Conservation (phyloP, 2,113 vertebrate species). For the Centropus unirufus region DNA sequence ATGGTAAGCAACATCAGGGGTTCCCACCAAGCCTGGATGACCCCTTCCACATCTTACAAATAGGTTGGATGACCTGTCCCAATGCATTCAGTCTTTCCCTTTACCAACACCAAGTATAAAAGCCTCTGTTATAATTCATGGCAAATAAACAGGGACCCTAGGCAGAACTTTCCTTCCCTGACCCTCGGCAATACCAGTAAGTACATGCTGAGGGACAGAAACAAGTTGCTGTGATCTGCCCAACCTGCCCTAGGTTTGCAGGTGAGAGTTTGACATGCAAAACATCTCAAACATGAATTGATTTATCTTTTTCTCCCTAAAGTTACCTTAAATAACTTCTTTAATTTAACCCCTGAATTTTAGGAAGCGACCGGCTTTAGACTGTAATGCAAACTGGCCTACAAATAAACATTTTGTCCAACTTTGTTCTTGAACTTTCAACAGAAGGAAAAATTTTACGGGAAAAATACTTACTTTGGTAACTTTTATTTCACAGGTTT, state of each 20-base stretch:
- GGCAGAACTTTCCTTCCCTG: not conserved
- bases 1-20: constrained; percentile 71
- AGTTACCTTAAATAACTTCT: not conserved
- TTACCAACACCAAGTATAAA: not conserved
- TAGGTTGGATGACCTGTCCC: not conserved
- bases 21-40: not conserved
- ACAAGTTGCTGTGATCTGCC: not conserved
- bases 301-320: not conserved
- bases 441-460: too few relatives aligned
- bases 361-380: not conserved
- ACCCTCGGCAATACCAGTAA: not conserved
- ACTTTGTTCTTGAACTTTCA: not conserved
- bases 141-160: not conserved
- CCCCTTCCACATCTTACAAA: not conserved
- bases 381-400: not conserved
- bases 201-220: not conserved
- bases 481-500: constrained; percentile 71
- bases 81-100: not conserved
- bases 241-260: not conserved
- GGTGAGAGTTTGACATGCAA: not conserved
- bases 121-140: not conserved
- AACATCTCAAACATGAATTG: not conserved
- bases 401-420: not conserved
- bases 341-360: not conserved
- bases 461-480: not conserved